Evolutionary conservation across 37 sponge, comb jelly and placozoan species (phyloP), one percentile per base, ranked within the genome.

Genomic region (Bolinopsis microptera): DNA sequence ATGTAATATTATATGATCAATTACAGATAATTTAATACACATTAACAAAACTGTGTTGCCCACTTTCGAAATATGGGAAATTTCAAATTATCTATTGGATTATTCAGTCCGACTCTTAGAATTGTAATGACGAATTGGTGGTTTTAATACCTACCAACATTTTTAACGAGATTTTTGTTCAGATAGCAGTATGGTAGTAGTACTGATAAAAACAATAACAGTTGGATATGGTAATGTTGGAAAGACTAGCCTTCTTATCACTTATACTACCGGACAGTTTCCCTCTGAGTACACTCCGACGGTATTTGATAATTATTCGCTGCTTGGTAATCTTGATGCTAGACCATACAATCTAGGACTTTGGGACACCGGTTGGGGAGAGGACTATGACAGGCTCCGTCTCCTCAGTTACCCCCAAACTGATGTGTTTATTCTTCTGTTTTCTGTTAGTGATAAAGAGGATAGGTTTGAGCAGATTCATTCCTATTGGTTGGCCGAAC

Each of bases 311-410:
- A 27, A 72, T 72, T 8, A 8, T 16, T 23, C 16, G n/a, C 75
- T n/a, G 25, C 75, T 18, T 18, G 9, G 9, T 61, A 21, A 9
- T 61, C 68, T 21, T 72, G 75, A 72, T 8, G 75, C 27, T n/a
- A 8, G n/a, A 22, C 13, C 30, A 8, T 8, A n/a, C 26, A n/a
- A n/a, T n/a, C 5, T 72, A 25, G 28, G 5, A n/a, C 30, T 16
- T 22, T 72, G 75, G 75, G 75, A 72, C n/a, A 72, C 75, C 3
- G 75, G 75, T 72, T 23, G 75, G 13, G 75, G 75, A 72, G 75
- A 72, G 28, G 75, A 72, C 26, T 72, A 72, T 72, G 25, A 72
- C 30, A 72, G 75, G 26, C 75, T 72, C 13, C 75, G 75, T 26
- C 75, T 28, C 5, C 26, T n/a, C 5, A 5, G 28, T 72, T 72